Conservation (phyloP, 2,888 invertebrate genomes). For the Cepaea hortensis region DNA sequence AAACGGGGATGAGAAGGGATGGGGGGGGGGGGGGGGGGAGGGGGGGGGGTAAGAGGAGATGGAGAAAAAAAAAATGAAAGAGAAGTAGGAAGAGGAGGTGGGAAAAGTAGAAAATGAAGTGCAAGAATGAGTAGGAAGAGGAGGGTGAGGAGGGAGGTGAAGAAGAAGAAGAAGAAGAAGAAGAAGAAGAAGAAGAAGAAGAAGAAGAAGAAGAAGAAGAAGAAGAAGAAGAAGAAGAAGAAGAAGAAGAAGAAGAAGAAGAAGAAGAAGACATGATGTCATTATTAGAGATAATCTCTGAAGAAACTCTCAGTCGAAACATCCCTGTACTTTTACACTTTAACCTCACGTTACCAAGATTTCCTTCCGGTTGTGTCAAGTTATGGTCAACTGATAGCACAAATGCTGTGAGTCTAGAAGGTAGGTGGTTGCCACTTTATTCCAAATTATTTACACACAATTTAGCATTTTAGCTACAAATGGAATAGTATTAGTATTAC, state of each 20-base stretch:
- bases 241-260: not conserved
- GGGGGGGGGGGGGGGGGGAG: not conserved
- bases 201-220: conserved; percentile 6
- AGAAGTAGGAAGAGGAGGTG: not conserved
- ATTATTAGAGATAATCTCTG: too few species aligned
- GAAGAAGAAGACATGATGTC: not conserved
- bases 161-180: not conserved
- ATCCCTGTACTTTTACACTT: too few species aligned
- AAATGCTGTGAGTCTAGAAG: too few species aligned
- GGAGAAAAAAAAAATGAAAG: not conserved
- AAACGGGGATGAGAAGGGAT: not conserved
- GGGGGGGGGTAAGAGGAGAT: not conserved
- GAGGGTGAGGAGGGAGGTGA: not conserved
- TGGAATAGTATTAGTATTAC: too few species aligned
- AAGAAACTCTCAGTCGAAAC: too few species aligned
- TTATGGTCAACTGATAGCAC: too few species aligned
- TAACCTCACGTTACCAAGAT: too few species aligned
- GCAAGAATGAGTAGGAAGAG: not conserved
- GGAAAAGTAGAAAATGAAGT: not conserved
- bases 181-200: conserved; percentile 19
- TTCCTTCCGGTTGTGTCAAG: too few species aligned
- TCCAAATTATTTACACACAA: too few species aligned
- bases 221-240: not conserved
- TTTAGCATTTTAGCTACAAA: too few species aligned
- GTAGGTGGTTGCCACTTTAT: too few species aligned